phyloP scores from a whole-genome alignment of 2,888 invertebrate species.

The Onthophagus sagittarius region DNA sequence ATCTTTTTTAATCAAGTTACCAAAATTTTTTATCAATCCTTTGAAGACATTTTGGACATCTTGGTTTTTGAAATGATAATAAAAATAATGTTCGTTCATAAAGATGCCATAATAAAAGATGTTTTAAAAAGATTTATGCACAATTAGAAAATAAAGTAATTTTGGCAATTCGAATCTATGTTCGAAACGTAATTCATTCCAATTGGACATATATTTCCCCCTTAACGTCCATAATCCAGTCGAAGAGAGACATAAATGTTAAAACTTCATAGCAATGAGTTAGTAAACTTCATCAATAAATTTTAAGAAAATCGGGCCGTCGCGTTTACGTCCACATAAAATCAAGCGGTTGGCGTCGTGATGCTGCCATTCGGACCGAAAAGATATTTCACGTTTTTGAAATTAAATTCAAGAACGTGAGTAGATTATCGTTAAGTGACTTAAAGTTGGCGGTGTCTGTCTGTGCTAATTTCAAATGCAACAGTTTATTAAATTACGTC shows the following conservation, averaged over 20 bases:
- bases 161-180: not conserved
- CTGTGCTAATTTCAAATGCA: conserved; percentile 9
- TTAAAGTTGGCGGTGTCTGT: conserved; percentile 2
- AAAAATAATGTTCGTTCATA: no score
- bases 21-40: no score
- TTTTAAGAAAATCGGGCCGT: not conserved
- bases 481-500: conserved; percentile 10
- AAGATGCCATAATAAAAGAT: not conserved
- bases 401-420: conserved; percentile 11
- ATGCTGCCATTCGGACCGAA: not conserved
- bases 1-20: no score
- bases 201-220: not conserved
- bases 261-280: not conserved
- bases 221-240: not conserved
- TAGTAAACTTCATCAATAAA: not conserved
- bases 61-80: no score
- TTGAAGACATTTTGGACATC: no score
- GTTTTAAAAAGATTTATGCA: not conserved
- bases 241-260: not conserved
- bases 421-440: conserved; percentile 10
- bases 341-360: not conserved
- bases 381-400: not conserved
- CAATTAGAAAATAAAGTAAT: not conserved
- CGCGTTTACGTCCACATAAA: not conserved
- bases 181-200: not conserved